Evolutionary conservation across 2,888 invertebrate species (phyloP), one percentile per base, ranked within the genome.

Genomic region (Pyralis farinalis): DNA sequence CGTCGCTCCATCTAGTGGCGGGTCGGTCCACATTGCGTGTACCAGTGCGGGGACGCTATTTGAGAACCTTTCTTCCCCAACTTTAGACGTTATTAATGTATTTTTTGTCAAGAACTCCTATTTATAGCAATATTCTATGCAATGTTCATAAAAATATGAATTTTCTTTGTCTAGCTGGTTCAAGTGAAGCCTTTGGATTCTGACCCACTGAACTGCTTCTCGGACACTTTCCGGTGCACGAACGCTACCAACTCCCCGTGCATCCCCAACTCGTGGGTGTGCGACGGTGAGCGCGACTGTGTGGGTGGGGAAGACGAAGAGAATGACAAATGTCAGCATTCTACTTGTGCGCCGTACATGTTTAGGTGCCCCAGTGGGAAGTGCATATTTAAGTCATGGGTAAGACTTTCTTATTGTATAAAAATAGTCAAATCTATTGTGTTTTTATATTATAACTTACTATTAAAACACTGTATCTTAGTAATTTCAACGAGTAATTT

Each of bases 251-350:
- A 87, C 46, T 90, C 87, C 8, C 82, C 87, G 32, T 96, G 96
- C 58, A 93, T 96, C 43, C 94, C 95, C 32, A 88, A 89, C 57
- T 91, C 93, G 10, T 95, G 95, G 92, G 91, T 92, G 29, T 97
- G 97, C 78, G 96, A 97, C 75, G 94, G 93, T 6, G 94, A 94
- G 54, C 76, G 87, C n/a, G 97, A 97, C 72, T 97, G 97, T 59
- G 74, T 81, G 0, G 92, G 92, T 47, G 91, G 91, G 0, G 93
- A 94, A 20, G 97, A 97, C 66, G 97, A 96, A 74, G 65, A 60
- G 0, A 90, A 91, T 42, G 75, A 77, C 1, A 64, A 66, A 22
- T 97, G 97, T 58, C 90, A 84, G n/a, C 84, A 90, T 37, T 87
- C 91, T 0, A 91, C 91, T 0, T 96, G 96, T 57, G 91, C 91